A percentile compares a stretch with the other conserved stretches of the same genome.
Conservation (phyloP, 1,140 invertebrate genomes). For the Cherax destructor region DNA sequence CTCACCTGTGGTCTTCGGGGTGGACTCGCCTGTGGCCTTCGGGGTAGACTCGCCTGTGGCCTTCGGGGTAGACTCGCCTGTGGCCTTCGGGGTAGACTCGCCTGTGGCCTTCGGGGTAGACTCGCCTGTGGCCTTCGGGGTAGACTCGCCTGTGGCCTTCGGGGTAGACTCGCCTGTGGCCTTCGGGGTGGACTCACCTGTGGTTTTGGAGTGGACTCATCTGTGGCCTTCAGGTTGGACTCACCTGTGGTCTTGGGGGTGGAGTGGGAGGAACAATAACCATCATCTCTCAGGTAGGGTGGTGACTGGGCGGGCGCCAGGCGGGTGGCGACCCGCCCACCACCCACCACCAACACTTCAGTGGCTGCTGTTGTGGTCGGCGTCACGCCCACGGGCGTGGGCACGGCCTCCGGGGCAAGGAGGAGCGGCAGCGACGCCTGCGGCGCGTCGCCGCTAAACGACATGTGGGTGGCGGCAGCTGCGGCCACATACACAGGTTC, state of each 20-base stretch:
- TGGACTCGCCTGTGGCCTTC: no score
- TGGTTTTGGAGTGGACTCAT: not conserved
- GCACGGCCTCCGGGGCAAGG: constrained; percentile 21
- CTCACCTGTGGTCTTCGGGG: no score
- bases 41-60: no score
- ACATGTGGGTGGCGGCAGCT: constrained; percentile 36
- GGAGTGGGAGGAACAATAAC: constrained; percentile 69
- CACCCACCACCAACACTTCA: constrained; percentile 66
- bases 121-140: no score
- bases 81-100: not conserved
- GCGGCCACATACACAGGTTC: constrained; percentile 30
- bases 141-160: not conserved
- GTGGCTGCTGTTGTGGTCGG: constrained; percentile 43
- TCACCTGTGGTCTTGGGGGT: constrained; percentile 66
- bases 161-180: no score
- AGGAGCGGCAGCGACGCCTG: constrained; percentile 1
- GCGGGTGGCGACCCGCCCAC: constrained; percentile 58
- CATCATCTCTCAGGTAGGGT: constrained; percentile 58
- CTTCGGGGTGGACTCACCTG: not conserved
- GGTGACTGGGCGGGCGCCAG: constrained; percentile 44
- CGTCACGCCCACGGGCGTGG: constrained; percentile 45
- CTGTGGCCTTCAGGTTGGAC: not conserved
- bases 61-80: not conserved
- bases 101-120: no score
- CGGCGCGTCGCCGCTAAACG: constrained; percentile 34